Conservation (phyloP, 1,140 invertebrate genomes). For the Elymnias hypermnestra region DNA sequence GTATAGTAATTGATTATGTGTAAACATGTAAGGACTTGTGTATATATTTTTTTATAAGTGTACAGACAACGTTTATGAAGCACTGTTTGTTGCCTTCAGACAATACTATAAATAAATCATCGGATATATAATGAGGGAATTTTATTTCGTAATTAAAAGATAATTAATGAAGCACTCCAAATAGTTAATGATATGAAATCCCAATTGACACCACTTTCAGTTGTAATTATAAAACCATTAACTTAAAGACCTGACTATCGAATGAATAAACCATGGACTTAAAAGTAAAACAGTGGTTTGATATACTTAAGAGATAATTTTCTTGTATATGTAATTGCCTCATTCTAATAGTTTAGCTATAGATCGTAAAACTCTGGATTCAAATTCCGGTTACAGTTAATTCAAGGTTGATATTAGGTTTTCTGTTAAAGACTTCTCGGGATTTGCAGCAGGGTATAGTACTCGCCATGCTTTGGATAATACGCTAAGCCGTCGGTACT, state of each 20-base stretch:
- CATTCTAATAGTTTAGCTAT: no score
- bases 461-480: no score
- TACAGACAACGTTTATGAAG: conserved; percentile 48
- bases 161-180: not conserved
- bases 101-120: conserved; percentile 65
- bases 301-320: no score
- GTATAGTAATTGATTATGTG: conserved; percentile 27
- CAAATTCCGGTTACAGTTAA: no score
- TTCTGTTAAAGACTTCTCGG: no score
- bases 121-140: conserved; percentile 31
- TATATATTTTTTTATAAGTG: conserved; percentile 62
- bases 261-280: not conserved
- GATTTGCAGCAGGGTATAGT: no score
- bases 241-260: not conserved
- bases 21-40: conserved; percentile 46
- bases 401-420: no score
- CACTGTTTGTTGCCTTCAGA: conserved; percentile 60
- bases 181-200: not conserved
- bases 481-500: no score
- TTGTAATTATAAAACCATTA: conserved; percentile 1
- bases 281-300: no score
- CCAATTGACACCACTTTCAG: not conserved
- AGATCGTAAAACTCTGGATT: no score
- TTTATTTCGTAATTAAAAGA: conserved; percentile 33
- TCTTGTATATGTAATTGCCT: no score